phyloP scores from a whole-genome alignment of 1,140 invertebrate genomes.

The Aphelinus atriplicis region DNA sequence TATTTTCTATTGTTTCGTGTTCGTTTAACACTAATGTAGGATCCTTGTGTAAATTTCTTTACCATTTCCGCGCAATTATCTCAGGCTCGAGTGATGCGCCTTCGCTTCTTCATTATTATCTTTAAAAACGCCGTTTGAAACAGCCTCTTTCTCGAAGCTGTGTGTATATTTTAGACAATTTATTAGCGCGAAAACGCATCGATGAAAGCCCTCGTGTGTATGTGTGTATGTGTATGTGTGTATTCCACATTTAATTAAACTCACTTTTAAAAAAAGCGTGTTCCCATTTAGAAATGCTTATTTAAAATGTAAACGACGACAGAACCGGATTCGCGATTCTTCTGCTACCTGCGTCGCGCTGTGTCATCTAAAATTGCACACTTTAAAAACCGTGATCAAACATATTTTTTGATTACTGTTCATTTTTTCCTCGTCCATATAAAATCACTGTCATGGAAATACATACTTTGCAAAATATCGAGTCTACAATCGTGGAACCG shows the following conservation, averaged over 20 bases:
- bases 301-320: slow-evolving; percentile 27
- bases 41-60: slow-evolving; percentile 21
- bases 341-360: background rate
- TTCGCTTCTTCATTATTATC: slow-evolving; percentile 6
- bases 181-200: slow-evolving; percentile 31
- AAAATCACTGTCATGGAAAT: slow-evolving; percentile 40
- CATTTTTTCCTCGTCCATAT: slow-evolving; percentile 2
- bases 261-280: slow-evolving; percentile 35
- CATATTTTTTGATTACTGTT: slow-evolving; percentile 29
- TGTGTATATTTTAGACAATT: slow-evolving; percentile 6
- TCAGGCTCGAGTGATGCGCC: slow-evolving; percentile 21
- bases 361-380: background rate
- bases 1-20: slow-evolving; percentile 30
- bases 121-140: background rate
- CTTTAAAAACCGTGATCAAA: slow-evolving; percentile 20
- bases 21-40: slow-evolving; percentile 34
- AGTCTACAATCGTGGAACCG: slow-evolving; percentile 10
- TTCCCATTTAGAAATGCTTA: slow-evolving; percentile 40
- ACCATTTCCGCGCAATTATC: background rate
- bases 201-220: slow-evolving; percentile 33
- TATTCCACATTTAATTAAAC: slow-evolving; percentile 11
- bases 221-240: background rate
- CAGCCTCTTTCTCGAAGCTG: background rate
- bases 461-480: slow-evolving; percentile 39
- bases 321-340: slow-evolving; percentile 30